These are phyloP conservation scores for Lacerta agilis DNA, from an alignment of 2,797 vertebrate genomes.

Conservation along the genomic window DNA sequence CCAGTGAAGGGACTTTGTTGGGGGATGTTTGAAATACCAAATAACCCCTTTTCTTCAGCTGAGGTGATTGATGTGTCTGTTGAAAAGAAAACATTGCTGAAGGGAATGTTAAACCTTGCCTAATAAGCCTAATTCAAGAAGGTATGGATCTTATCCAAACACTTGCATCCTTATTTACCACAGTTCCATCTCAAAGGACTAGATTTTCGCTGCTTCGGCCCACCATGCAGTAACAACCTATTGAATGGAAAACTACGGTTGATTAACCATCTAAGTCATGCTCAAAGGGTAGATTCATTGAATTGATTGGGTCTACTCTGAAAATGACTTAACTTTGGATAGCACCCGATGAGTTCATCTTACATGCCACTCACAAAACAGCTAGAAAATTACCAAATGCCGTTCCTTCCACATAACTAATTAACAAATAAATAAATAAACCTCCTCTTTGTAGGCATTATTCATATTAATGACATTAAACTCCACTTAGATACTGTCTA, in stretches of 20 bases:
- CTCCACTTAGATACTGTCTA: neutral
- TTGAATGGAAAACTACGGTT: neutral
- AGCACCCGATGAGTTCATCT: neutral
- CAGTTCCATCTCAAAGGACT: neutral
- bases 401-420: neutral
- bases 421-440: conserved; percentile 1
- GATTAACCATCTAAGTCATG: too few relatives aligned
- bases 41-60: too few relatives aligned
- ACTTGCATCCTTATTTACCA: neutral
- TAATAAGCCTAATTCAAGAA: neutral
- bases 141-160: neutral
- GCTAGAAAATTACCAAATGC: neutral
- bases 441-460: neutral
- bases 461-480: conserved; percentile 13
- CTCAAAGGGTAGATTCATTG: too few relatives aligned
- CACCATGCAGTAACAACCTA: neutral
- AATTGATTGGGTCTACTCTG: too few relatives aligned
- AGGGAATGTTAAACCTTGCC: neutral
- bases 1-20: too few relatives aligned
- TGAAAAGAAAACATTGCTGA: too few relatives aligned
- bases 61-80: too few relatives aligned
- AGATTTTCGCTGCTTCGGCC: neutral
- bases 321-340: too few relatives aligned
- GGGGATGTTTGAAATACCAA: too few relatives aligned
- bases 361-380: neutral